phyloP scores from a whole-genome alignment of 1,140 invertebrate genomes.

The Drosophila aff. region DNA sequence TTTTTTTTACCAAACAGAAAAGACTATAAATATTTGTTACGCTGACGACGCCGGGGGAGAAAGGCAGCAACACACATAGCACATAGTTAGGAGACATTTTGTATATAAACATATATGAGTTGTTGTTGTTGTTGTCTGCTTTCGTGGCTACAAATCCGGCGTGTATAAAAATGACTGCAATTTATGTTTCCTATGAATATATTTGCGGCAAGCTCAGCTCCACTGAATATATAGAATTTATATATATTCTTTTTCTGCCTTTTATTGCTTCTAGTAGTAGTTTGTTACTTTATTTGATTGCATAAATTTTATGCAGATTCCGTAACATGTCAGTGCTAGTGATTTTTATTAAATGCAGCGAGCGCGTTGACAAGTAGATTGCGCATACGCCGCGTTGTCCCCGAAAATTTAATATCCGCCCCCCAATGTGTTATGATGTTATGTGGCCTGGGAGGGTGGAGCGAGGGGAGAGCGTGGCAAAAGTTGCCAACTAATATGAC shows the following conservation, averaged over 20 bases:
- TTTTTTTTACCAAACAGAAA: slow-evolving; percentile 61
- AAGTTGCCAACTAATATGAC: slow-evolving; percentile 75
- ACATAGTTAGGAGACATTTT: slow-evolving; percentile 32
- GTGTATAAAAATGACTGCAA: slow-evolving; percentile 83
- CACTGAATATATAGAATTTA: slow-evolving; percentile 7
- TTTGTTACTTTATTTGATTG: slow-evolving; percentile 73
- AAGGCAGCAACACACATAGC: slow-evolving; percentile 14
- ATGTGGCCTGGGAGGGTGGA: neutral
- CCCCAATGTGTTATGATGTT: slow-evolving; percentile 40
- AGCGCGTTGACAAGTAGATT: slow-evolving; percentile 72
- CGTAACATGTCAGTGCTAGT: slow-evolving; percentile 73
- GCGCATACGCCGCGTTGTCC: slow-evolving; percentile 69
- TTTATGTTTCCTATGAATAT: slow-evolving; percentile 84
- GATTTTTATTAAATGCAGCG: slow-evolving; percentile 81
- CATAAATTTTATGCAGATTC: slow-evolving; percentile 80
- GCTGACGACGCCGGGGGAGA: slow-evolving; percentile 58
- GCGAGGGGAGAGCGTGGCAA: neutral
- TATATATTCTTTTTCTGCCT: slow-evolving; percentile 20
- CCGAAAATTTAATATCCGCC: slow-evolving; percentile 69
- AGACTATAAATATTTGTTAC: slow-evolving; percentile 82
- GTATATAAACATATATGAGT: slow-evolving; percentile 43
- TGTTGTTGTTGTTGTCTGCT: slow-evolving; percentile 56
- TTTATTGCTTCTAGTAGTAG: slow-evolving; percentile 41
- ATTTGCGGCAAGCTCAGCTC: slow-evolving; percentile 51
- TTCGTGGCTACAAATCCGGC: slow-evolving; percentile 77